Evolutionary conservation across 2,888 invertebrate species (phyloP).

Genomic region (Nephrocerus scutellatus): DNA sequence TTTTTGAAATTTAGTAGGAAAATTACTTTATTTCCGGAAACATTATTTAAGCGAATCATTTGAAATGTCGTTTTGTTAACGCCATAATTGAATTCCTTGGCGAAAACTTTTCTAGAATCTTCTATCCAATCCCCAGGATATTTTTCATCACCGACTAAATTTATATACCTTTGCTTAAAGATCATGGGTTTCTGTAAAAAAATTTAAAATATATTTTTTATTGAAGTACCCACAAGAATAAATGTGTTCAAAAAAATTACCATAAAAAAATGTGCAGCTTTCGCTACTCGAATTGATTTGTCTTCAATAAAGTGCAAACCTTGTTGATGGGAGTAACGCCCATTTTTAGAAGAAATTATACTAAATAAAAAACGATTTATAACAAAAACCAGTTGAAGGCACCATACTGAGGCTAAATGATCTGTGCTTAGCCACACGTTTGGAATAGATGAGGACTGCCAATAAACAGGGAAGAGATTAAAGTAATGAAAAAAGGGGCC

Average conservation of each 20-base stretch:
- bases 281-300: conserved; percentile 32
- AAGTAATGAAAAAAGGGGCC: too few species aligned
- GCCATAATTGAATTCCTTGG: conserved; percentile 35
- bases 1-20: neutral
- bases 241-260: conserved; percentile 22
- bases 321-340: conserved; percentile 21
- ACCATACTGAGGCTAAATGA: conserved; percentile 90
- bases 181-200: conserved; percentile 17
- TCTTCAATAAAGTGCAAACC: conserved; percentile 32
- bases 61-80: conserved; percentile 35
- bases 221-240: neutral
- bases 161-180: conserved; percentile 11
- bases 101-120: conserved; percentile 48
- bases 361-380: conserved; percentile 76
- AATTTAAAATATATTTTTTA: neutral
- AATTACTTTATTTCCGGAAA: conserved; percentile 26
- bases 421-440: conserved; percentile 82
- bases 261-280: conserved; percentile 38
- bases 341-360: conserved; percentile 55
- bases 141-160: conserved; percentile 14
- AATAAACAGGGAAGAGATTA: neutral
- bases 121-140: conserved; percentile 50
- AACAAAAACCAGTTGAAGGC: conserved; percentile 76
- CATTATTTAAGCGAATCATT: conserved; percentile 37
- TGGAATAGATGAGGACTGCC: conserved; percentile 55